Evolutionary conservation across 1,140 invertebrate genomes (phyloP), one percentile per base, ranked within the genome.

Genomic region (Anoplophora glabripennis): DNA sequence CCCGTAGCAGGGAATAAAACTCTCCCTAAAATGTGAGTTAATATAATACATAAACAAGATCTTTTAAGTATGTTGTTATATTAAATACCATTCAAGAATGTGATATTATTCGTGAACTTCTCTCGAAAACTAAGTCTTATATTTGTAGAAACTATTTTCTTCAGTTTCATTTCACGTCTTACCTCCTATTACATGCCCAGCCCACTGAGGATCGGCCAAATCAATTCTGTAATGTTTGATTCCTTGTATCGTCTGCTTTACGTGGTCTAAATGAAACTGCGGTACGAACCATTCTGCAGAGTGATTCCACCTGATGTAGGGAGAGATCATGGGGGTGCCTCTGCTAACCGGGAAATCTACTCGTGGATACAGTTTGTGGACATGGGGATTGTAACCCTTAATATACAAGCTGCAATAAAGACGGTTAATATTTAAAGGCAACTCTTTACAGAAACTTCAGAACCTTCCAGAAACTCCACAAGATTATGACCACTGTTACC

Each of bases 1-100:
- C 92, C 93, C 7, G 94, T 96, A 0, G 93, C 94, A 2, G 95
- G 95, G 59, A 92, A 89, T 0, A 97, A 72, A 63, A 90, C 89
- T 65, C 93, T 84, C 1, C 89, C 89, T 83, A n/a, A n/a, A n/a
- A n/a, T n/a, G n/a, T n/a, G n/a, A n/a, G n/a, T n/a, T n/a, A n/a
- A n/a, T n/a, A n/a, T n/a, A n/a, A n/a, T n/a, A n/a, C n/a, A n/a
- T n/a, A n/a, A n/a, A n/a, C n/a, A n/a, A n/a, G n/a, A n/a, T n/a
- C n/a, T n/a, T n/a, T n/a, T n/a, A n/a, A n/a, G n/a, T n/a, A n/a
- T n/a, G n/a, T n/a, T n/a, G n/a, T n/a, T n/a, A n/a, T n/a, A n/a
- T n/a, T n/a, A n/a, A n/a, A n/a, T n/a, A n/a, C n/a, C n/a, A n/a
- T n/a, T n/a, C n/a, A n/a, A n/a, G n/a, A n/a, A n/a, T n/a, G n/a